Evolutionary conservation across 2,797 vertebrate genomes (phyloP), one percentile per base, ranked within the genome.

Genomic region (Thalassophryne amazonica): DNA sequence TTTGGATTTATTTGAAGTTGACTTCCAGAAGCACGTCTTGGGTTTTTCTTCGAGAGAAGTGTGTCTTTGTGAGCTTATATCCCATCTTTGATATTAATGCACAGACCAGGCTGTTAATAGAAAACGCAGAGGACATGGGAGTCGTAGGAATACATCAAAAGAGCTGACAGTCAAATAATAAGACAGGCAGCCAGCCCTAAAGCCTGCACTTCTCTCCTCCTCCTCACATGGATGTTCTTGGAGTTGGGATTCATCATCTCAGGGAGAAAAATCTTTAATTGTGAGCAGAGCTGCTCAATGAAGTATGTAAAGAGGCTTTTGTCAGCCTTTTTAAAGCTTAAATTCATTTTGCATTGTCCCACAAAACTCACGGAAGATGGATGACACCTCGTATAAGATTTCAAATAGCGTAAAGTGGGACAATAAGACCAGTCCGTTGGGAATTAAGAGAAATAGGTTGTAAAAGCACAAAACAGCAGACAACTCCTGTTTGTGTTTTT

Each of bases 251-350:
- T 57, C 45, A 69, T 81, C 69, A 65, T 69, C 33, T 62, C 33
- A 28, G 47, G 21, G 12, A 12, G 27, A 46, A 63, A 71, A 47
- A 51, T 27, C 34, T 74, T 73, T 72, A 58, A 63, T 60, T 76
- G 49, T 80, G 69, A 85, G 73, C 81, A 66, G 50, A 53, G 52
- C 67, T 72, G 80, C 20, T 80, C 75, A 60, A 7, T 76, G 68
- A 62, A 76, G 76, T 64, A 70, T 69, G 60, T 50, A 65, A 66
- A 79, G 55, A 61, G 68, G 50, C 64, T 75, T 68, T 69, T 59
- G 58, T 86, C 78, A 62, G 73, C 57, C 56, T 75, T 86, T 80
- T 70, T 51, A 24, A 62, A 69, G 21, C 50, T 62, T 32, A 67
- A 69, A 67, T 61, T 69, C 23, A 50, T 61, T 55, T 65, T 3